Conservation (phyloP, 2,797 vertebrate genomes). For the Sylvilagus floridanus region DNA sequence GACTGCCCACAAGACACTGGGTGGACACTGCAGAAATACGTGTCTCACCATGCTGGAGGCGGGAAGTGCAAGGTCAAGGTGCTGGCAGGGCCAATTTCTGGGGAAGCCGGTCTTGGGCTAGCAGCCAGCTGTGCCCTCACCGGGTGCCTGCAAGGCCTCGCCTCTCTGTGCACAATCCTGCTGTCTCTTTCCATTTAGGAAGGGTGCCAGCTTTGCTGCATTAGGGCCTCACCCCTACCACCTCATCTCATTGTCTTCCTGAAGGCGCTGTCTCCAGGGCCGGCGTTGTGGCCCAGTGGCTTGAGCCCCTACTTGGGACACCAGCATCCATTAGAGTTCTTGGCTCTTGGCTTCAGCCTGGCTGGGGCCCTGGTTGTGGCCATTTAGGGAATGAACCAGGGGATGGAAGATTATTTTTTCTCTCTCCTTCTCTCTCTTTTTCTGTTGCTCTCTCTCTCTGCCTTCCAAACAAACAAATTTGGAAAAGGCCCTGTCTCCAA, state of each 20-base stretch:
- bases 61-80: neutral
- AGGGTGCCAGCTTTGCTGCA: fast-evolving
- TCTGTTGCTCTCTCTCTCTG: no score
- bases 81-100: neutral
- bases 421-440: no score
- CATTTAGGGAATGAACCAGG: no score
- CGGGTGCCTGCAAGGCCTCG: neutral
- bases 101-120: neutral
- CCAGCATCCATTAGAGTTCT: no score
- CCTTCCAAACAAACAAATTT: no score
- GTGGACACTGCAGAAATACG: neutral
- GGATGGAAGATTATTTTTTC: no score
- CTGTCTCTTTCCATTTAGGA: neutral
- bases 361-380: no score
- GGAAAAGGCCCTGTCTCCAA: neutral
- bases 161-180: neutral
- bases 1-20: neutral
- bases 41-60: neutral
- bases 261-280: neutral
- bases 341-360: no score
- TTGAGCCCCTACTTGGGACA: no score
- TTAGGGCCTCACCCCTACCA: neutral
- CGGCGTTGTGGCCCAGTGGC: no score
- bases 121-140: neutral
- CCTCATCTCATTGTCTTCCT: neutral